Conservation (phyloP, 2,113 vertebrate species). For the Coptodon bakossiorum region DNA sequence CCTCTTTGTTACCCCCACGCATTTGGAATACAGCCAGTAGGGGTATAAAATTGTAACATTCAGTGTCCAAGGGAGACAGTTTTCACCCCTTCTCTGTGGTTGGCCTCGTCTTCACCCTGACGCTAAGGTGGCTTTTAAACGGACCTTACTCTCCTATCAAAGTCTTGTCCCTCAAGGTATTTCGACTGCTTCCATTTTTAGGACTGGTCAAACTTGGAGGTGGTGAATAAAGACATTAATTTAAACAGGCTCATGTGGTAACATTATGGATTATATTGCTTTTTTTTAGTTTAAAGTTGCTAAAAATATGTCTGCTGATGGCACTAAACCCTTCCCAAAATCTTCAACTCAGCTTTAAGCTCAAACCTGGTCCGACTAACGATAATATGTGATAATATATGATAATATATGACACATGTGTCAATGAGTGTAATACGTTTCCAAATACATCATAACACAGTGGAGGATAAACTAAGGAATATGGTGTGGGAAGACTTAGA, state of each 20-base stretch:
- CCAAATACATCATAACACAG: not conserved
- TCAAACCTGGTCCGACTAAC: not conserved
- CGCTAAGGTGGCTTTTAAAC: constrained; percentile 45
- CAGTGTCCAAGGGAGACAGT: constrained; percentile 22
- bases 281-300: not conserved
- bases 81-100: constrained; percentile 31
- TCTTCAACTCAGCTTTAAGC: not conserved
- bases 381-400: not conserved
- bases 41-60: constrained; percentile 23
- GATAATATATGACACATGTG: not conserved
- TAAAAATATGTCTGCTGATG: not conserved
- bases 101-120: constrained; percentile 32
- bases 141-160: constrained; percentile 19
- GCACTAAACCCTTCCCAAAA: not conserved
- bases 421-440: not conserved
- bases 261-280: not conserved
- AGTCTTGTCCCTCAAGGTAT: constrained; percentile 14
- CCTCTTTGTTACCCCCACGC: not conserved
- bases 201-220: not conserved
- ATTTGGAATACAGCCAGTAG: constrained; percentile 12
- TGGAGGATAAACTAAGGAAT: not conserved
- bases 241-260: constrained; percentile 1
- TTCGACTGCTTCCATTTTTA: constrained; percentile 3
- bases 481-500: not conserved
- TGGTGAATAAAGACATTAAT: not conserved